Evolutionary conservation across 2,888 invertebrate species (phyloP).

Genomic region (Watsonalla cultraria): DNA sequence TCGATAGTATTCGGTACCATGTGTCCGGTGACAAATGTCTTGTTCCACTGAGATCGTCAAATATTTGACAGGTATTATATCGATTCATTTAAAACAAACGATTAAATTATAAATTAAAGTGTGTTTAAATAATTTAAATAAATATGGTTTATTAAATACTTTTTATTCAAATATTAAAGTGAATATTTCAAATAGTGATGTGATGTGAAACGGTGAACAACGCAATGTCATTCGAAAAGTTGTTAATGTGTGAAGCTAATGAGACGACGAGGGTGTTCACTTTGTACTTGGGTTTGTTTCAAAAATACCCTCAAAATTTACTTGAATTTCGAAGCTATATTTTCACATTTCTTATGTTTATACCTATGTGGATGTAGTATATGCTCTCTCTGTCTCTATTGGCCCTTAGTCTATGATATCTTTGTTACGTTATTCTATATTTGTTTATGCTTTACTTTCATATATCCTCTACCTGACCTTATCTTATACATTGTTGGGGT

Average conservation of each 20-base stretch:
- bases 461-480: too few species aligned
- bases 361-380: too few species aligned
- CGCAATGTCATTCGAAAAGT: conserved; percentile 10
- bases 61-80: conserved; percentile 50
- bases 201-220: background rate
- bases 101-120: too few species aligned
- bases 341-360: too few species aligned
- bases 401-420: too few species aligned
- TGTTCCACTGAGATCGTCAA: conserved; percentile 52
- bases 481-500: too few species aligned
- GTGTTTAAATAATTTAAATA: too few species aligned
- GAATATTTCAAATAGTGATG: background rate
- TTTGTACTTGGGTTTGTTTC: conserved; percentile 16
- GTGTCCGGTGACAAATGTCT: conserved; percentile 48
- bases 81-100: background rate
- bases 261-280: conserved; percentile 16
- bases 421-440: too few species aligned
- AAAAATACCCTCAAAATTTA: background rate
- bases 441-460: too few species aligned
- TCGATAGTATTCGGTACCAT: conserved; percentile 23
- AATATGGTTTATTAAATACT: too few species aligned
- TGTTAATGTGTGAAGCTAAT: conserved; percentile 15
- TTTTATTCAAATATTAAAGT: too few species aligned
- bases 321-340: background rate
- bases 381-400: too few species aligned